Conservation (phyloP, 2,888 invertebrate species). For the Watsonalla binaria region DNA sequence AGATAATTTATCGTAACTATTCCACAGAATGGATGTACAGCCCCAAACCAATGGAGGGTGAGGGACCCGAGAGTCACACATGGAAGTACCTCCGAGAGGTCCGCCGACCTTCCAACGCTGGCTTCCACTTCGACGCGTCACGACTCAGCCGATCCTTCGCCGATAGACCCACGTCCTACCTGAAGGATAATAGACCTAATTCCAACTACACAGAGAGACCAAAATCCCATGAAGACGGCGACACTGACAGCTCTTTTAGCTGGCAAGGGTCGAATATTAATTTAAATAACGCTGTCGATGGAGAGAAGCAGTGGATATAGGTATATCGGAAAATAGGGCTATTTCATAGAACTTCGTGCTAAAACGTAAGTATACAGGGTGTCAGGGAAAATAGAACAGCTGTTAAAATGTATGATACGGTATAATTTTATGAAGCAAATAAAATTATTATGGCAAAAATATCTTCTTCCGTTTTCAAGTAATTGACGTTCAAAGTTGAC, state of each 20-base stretch:
- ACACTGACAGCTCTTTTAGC: slow-evolving; percentile 69
- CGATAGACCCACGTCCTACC: slow-evolving; percentile 40
- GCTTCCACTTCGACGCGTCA: slow-evolving; percentile 60
- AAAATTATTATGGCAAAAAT: no score
- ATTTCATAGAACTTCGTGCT: no score
- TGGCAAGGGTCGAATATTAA: slow-evolving; percentile 60
- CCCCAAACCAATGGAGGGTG: slow-evolving; percentile 42
- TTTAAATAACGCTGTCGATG: slow-evolving; percentile 28
- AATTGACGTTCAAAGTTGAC: no score
- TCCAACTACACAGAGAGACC: slow-evolving; percentile 33
- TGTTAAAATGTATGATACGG: no score
- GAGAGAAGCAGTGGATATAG: slow-evolving; percentile 24
- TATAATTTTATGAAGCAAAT: no score
- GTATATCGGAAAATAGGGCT: no score
- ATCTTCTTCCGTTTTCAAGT: no score
- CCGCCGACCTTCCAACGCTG: slow-evolving; percentile 67
- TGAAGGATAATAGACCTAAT: slow-evolving; percentile 30
- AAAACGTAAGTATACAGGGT: no score
- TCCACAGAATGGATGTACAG: slow-evolving; percentile 70
- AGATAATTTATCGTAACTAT: slow-evolving; percentile 2
- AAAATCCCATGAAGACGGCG: slow-evolving; percentile 48
- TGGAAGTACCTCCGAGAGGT: slow-evolving; percentile 68
- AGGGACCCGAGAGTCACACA: slow-evolving; percentile 61
- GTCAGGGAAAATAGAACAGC: no score
- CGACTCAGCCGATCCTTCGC: slow-evolving; percentile 43